A percentile compares a stretch with the other conserved stretches of the same genome.
Evolutionary conservation across 1,140 invertebrate species (phyloP).

Genomic region (Zaprionus capensis): DNA sequence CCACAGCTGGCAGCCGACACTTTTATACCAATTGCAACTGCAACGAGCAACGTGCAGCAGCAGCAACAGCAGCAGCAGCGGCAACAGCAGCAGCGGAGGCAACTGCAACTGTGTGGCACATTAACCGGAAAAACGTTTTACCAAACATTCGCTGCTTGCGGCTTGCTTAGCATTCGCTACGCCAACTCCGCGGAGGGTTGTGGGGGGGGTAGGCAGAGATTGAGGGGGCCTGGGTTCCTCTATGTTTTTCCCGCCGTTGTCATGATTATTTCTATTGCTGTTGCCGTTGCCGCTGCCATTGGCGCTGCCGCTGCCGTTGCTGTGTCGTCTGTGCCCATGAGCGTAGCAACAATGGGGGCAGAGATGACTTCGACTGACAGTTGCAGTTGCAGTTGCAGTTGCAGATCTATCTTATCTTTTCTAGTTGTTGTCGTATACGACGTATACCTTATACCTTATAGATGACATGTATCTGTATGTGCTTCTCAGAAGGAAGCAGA

Average conservation of each 20-base stretch:
- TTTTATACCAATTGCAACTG: constrained; percentile 60
- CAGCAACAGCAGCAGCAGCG: constrained; percentile 18
- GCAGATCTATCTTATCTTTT: background rate
- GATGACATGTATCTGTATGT: too few relatives aligned
- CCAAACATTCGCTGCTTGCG: constrained; percentile 32
- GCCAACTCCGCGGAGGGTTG: background rate
- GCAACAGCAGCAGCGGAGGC: constrained; percentile 21
- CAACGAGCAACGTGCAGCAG: constrained; percentile 7
- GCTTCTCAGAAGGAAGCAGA: too few relatives aligned
- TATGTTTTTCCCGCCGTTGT: constrained; percentile 43
- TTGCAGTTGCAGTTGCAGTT: too few relatives aligned
- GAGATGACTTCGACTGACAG: background rate
- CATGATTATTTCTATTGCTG: constrained; percentile 41
- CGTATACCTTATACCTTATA: too few relatives aligned
- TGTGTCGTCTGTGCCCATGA: constrained; percentile 3
- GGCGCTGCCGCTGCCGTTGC: background rate
- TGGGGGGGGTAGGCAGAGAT: background rate
- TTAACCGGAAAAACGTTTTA: constrained; percentile 55
- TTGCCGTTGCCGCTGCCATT: background rate
- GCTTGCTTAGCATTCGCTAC: constrained; percentile 21
- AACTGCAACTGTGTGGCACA: constrained; percentile 38
- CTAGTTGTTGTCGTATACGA: too few relatives aligned
- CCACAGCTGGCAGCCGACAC: constrained; percentile 45
- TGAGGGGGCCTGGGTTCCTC: background rate
- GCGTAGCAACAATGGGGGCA: background rate